Evolutionary conservation across 2,113 vertebrate species (phyloP).

Genomic region (Barbus barbus): DNA sequence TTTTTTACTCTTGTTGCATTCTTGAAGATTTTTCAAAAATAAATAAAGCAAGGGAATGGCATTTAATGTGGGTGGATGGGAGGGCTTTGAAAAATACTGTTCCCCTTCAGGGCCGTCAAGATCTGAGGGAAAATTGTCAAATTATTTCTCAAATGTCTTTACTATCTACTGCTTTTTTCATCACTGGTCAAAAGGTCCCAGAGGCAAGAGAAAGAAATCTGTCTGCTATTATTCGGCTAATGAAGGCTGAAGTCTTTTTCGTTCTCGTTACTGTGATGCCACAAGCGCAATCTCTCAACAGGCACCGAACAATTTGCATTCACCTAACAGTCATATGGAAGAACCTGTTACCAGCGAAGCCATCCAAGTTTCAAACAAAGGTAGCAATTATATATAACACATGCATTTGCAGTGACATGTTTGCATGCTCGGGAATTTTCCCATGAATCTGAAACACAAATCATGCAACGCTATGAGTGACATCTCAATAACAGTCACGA

Average conservation of each 20-base stretch:
- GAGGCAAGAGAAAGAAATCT: background rate
- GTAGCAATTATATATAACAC: constrained; percentile 16
- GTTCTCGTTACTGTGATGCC: constrained; percentile 2
- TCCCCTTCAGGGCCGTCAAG: background rate
- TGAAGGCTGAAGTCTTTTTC: constrained; percentile 7
- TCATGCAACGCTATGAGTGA: background rate
- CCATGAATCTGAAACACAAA: constrained; percentile 30
- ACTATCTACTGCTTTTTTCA: background rate
- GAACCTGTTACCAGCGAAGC: constrained; percentile 16
- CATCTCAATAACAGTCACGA: background rate
- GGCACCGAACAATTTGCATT: background rate
- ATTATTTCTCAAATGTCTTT: constrained; percentile 3
- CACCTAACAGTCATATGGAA: background rate
- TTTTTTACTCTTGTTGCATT: background rate
- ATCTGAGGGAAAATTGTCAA: constrained; percentile 3
- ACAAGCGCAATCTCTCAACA: background rate
- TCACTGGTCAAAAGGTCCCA: constrained; percentile 8
- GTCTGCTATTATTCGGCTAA: background rate
- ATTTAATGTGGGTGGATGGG: constrained; percentile 5
- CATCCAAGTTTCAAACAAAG: constrained; percentile 1
- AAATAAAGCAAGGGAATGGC: background rate
- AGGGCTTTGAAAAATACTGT: background rate
- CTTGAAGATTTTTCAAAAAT: constrained; percentile 3
- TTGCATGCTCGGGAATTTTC: constrained; percentile 31
- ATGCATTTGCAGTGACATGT: constrained; percentile 33